Evolutionary conservation across 2,888 invertebrate genomes (phyloP), one percentile per base, ranked within the genome.

Genomic region (Sialis lutaria): DNA sequence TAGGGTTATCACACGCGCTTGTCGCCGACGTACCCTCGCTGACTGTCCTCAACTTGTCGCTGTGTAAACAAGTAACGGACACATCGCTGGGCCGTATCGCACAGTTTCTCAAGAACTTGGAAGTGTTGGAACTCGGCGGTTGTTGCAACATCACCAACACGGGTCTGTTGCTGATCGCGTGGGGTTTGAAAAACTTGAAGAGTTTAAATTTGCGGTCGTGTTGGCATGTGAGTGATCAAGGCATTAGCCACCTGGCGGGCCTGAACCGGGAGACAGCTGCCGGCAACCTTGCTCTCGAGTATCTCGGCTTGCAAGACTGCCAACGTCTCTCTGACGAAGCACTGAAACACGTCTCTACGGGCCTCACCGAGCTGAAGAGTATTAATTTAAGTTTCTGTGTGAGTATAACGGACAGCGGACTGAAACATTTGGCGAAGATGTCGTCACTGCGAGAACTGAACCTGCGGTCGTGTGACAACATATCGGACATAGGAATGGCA

Each of bases 21-120:
- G 74, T 78, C 42, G 72, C 76, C 7, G 85, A 87, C 54, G 70
- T 84, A 52, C 81, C 84, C 45, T 77, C 82, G 34, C 69, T 95
- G 46, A 82, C 80, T 52, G 75, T 81, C 55, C 72, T 95, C 51
- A 88, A 95, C 64, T 72, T 95, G 46, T 90, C 90, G 42, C 69
- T 93, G 49, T 95, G 95, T 69, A 95, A 95, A 65, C 92, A 92
- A 70, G 83, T 95, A 50, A 89, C 90, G n/a, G 93, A 95, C 65
- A 80, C 81, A 32, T 86, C 89, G 45, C 72, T 93, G 31, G 81
- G 82, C 12, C 72, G 83, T 58, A 90, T 93, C 65, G 85, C 89
- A 40, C 84, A 86, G 62, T 80, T 79, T 57, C 67, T 90, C 44
- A 83, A 81, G 64, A 90, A 89, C 65, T 72, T 95, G 50, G 87